Evolutionary conservation across 2,888 invertebrate species (phyloP).

Genomic region (Plagiodera versicolora): DNA sequence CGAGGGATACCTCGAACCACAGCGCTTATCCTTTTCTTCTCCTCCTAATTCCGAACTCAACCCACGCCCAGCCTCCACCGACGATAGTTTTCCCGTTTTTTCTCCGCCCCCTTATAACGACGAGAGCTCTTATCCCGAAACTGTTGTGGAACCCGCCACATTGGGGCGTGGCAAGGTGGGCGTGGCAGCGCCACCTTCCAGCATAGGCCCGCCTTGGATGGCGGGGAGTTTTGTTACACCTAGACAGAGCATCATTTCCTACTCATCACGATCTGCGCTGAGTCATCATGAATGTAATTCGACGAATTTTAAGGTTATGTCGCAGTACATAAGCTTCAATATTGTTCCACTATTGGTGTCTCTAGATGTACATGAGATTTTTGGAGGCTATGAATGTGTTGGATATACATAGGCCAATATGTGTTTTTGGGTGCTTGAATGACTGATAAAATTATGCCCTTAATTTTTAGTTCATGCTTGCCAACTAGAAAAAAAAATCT

Average conservation of each 20-base stretch:
- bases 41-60: conserved; percentile 74
- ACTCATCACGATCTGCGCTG: conserved; percentile 72
- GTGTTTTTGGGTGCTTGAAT: too few species aligned
- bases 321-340: conserved; percentile 4
- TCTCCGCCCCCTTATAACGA: conserved; percentile 74
- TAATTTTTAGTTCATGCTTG: too few species aligned
- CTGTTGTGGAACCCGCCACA: conserved; percentile 22
- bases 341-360: background rate
- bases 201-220: conserved; percentile 61
- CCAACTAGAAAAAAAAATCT: too few species aligned
- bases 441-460: too few species aligned
- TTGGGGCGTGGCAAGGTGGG: conserved; percentile 42
- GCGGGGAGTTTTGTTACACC: conserved; percentile 59
- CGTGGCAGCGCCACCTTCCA: conserved; percentile 60
- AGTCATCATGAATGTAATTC: conserved; percentile 91
- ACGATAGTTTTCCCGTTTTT: conserved; percentile 83
- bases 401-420: too few species aligned
- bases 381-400: background rate
- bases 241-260: conserved; percentile 75
- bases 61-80: conserved; percentile 69
- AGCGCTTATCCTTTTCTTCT: conserved; percentile 78
- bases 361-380: background rate
- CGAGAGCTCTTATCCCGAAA: conserved; percentile 44
- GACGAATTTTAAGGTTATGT: background rate
- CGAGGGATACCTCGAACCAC: conserved; percentile 84